Evolutionary conservation across 2,888 invertebrate genomes (phyloP).

Genomic region (Hermaeophaga mercurialis): DNA sequence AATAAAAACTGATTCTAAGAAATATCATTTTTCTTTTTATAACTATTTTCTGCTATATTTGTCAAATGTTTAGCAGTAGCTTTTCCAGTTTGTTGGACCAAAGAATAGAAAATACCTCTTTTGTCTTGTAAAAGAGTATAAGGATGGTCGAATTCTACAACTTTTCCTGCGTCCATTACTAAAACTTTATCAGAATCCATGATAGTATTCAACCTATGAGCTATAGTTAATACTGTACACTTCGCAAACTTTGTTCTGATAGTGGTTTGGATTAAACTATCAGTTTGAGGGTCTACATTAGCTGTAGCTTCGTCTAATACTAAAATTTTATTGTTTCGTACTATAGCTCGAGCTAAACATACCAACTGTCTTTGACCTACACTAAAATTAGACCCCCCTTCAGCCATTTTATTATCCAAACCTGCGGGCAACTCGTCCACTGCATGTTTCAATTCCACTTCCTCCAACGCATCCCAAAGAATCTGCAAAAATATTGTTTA

Average conservation of each 20-base stretch:
- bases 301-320: conserved; percentile 76
- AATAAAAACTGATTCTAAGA: too few relatives aligned
- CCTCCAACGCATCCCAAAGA: conserved; percentile 82
- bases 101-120: conserved; percentile 47
- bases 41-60: conserved; percentile 40
- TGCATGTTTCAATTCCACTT: conserved; percentile 74
- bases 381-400: conserved; percentile 63
- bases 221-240: conserved; percentile 85
- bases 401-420: conserved; percentile 74
- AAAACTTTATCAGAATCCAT: conserved; percentile 85
- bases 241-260: conserved; percentile 74
- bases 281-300: conserved; percentile 80
- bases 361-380: conserved; percentile 68
- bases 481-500: conserved; percentile 45
- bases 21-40: not conserved
- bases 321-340: conserved; percentile 55
- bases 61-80: conserved; percentile 44
- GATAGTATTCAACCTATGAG: conserved; percentile 82
- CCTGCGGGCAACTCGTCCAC: conserved; percentile 58
- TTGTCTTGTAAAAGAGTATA: conserved; percentile 63
- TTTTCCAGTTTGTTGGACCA: conserved; percentile 72
- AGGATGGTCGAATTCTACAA: conserved; percentile 79
- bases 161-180: conserved; percentile 78
- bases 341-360: conserved; percentile 69
- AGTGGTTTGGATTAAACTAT: conserved; percentile 75